phyloP scores from a whole-genome alignment of 2,888 invertebrate species.

The Iselma pallidipennis region DNA sequence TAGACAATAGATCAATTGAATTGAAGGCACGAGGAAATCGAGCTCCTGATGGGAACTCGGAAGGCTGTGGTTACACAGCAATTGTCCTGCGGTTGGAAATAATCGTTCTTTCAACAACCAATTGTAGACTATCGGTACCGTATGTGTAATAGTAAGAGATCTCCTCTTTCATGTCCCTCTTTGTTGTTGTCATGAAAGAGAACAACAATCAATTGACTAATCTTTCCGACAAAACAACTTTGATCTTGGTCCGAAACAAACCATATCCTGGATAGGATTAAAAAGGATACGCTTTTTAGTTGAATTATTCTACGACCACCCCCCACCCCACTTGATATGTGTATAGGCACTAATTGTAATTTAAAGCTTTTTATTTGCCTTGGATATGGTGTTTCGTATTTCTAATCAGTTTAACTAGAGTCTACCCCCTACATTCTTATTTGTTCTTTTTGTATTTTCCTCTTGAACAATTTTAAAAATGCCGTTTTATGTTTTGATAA shows the following conservation, averaged over 20 bases:
- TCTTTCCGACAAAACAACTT: not conserved
- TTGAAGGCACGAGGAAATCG: conserved; percentile 8
- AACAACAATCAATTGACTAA: not conserved
- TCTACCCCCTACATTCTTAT: too few species aligned
- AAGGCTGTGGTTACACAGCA: conserved; percentile 41
- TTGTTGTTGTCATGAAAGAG: not conserved
- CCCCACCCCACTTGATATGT: not conserved
- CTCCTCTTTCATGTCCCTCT: not conserved
- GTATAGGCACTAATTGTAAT: not conserved
- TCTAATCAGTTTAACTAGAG: not conserved
- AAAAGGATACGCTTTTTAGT: not conserved
- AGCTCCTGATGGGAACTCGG: conserved; percentile 36
- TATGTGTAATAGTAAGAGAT: not conserved
- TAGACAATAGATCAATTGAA: conserved; percentile 17
- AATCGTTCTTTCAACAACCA: conserved; percentile 1
- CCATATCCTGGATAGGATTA: not conserved
- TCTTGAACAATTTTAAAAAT: too few species aligned
- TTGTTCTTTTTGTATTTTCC: too few species aligned
- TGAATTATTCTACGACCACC: not conserved
- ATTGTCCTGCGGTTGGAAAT: conserved; percentile 23
- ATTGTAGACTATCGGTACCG: too few species aligned
- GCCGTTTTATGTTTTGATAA: not conserved
- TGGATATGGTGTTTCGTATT: not conserved
- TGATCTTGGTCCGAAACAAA: not conserved
- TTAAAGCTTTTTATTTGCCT: not conserved